phyloP scores from a whole-genome alignment of 2,888 invertebrate species.

The Aplocera efformata region DNA sequence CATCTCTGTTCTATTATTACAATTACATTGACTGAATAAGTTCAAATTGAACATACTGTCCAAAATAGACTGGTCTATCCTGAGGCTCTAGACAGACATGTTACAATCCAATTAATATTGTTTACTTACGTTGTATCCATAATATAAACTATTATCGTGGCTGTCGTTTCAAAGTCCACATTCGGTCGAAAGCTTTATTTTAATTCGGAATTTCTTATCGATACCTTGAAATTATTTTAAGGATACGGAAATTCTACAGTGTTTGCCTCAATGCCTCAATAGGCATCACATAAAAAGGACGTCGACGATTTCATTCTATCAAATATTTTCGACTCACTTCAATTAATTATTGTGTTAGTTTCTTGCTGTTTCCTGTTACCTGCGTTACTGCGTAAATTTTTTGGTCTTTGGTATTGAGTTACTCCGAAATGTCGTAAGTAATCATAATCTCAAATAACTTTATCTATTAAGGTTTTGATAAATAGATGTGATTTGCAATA shows the following conservation, averaged over 20 bases:
- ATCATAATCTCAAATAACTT: too few relatives aligned
- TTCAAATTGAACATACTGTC: conserved; percentile 4
- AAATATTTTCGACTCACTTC: too few relatives aligned
- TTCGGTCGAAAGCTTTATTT: conserved; percentile 9
- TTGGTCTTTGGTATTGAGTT: too few relatives aligned
- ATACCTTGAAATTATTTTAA: neutral
- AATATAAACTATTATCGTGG: conserved; percentile 6
- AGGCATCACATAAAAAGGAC: too few relatives aligned
- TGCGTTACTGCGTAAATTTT: too few relatives aligned
- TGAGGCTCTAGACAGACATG: conserved; percentile 2
- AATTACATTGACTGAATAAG: conserved; percentile 28
- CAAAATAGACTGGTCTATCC: neutral
- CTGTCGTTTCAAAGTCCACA: conserved; percentile 17
- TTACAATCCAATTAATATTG: conserved; percentile 25
- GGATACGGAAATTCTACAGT: too few relatives aligned
- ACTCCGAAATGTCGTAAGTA: too few relatives aligned
- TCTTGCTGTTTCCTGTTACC: too few relatives aligned
- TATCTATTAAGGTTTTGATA: too few relatives aligned
- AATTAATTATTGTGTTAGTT: too few relatives aligned
- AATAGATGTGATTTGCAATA: conserved; percentile 3
- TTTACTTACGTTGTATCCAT: conserved; percentile 29
- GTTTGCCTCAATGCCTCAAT: too few relatives aligned
- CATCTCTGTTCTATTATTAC: conserved; percentile 17
- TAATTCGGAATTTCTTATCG: neutral
- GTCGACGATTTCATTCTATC: too few relatives aligned